A percentile compares a stretch with the other conserved stretches of the same genome.
Conservation (phyloP, 2,797 vertebrate species). For the Cynopterus sphinx region DNA sequence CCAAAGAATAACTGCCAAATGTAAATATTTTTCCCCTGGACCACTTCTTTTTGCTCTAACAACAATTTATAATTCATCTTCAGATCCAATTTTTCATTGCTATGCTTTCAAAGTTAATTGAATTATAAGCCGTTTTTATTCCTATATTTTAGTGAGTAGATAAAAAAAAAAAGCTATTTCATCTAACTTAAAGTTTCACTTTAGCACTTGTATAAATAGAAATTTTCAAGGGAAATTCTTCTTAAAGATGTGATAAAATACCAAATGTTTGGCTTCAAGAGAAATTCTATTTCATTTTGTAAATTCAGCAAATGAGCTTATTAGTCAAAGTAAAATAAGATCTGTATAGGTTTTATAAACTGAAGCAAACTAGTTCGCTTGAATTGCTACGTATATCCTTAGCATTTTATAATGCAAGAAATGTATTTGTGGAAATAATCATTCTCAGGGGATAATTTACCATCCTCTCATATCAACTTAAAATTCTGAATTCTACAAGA, state of each 20-base stretch:
- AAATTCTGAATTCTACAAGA: conserved; percentile 33
- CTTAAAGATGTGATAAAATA: conserved; percentile 31
- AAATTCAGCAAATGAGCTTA: conserved; percentile 23
- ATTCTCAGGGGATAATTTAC: conserved; percentile 10
- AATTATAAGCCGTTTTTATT: not conserved
- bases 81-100: conserved; percentile 39
- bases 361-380: conserved; percentile 37
- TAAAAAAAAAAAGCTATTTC: conserved; percentile 18
- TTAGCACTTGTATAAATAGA: conserved; percentile 5
- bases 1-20: not conserved
- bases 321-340: not conserved
- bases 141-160: conserved; percentile 16
- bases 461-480: not conserved
- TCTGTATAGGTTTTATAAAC: not conserved
- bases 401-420: conserved; percentile 7
- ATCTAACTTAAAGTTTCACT: conserved; percentile 42
- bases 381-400: not conserved
- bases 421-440: not conserved
- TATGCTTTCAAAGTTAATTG: conserved; percentile 51
- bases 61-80: conserved; percentile 21
- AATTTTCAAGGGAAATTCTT: conserved; percentile 34
- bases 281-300: conserved; percentile 23
- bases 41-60: not conserved
- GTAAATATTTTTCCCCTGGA: not conserved
- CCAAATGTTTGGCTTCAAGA: not conserved